Evolutionary conservation across 2,888 invertebrate genomes (phyloP), one percentile per base, ranked within the genome.

Genomic region (Theristus sp.): DNA sequence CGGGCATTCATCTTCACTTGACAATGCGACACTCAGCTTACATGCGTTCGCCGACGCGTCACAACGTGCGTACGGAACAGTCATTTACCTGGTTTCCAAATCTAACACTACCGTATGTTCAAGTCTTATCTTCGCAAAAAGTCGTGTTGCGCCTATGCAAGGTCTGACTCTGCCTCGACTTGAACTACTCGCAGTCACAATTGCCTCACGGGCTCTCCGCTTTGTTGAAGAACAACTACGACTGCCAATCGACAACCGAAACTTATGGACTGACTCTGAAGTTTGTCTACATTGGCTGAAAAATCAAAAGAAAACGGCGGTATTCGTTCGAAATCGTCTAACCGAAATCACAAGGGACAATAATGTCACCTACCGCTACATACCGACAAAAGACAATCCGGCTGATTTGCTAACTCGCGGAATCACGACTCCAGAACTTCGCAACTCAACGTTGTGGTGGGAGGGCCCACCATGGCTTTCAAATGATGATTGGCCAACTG

Each of bases 11-110:
- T 10, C 29, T 3, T 20, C 54, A 26, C 54, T 54, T 6, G 24
- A 56, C 22, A n/a, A 20, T 26, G 3, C 30, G 46, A 22, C 27
- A 57, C 13, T 29, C 31, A 58, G 58, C 31, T 61, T 47, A 22
- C 61, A 1, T 62, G 64, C 56, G 64, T 62, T 30, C 68, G 66
- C 62, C 59, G 67, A 69, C 57, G 66, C 68, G 2, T 66, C 65
- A 26, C 56, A 59, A 38, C 60, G 60, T 47, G 67, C 61, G 1
- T 70, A 66, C 57, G 63, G 65, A 2, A 64, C 65, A 0, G 59
- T 55, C 24, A 58, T 66, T 22, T 68, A 68, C 56, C 25, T 66
- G 1, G 57, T 59, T 1, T 58, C 31, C 25, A 2, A 20, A n/a
- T 17, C 24, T n/a, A n/a, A 46, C 2, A 25, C 29, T n/a, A 25